A percentile compares a stretch with the other conserved stretches of the same genome.
Evolutionary conservation across 2,113 vertebrate species (phyloP).

Genomic region (Amblyornis subalaris): DNA sequence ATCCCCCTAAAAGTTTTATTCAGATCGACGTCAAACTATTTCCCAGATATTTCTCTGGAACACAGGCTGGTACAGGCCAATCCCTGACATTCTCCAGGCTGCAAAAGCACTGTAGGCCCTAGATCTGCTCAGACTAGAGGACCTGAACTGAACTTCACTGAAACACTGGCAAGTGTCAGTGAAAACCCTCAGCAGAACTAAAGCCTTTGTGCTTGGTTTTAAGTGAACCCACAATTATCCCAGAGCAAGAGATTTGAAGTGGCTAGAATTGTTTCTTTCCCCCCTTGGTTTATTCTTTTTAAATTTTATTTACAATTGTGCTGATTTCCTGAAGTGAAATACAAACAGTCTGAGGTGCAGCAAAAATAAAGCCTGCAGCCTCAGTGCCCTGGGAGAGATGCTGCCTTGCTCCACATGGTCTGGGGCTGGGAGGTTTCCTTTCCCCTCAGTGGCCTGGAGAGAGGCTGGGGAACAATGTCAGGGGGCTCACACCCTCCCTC

Average conservation of each 20-base stretch:
- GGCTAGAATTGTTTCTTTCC: not conserved
- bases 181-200: not conserved
- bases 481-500: not conserved
- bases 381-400: not conserved
- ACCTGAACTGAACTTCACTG: not conserved
- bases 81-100: not conserved
- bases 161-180: not conserved
- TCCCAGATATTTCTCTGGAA: not conserved
- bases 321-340: not conserved
- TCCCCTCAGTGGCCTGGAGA: not conserved
- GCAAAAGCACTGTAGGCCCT: not conserved
- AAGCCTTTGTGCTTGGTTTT: not conserved
- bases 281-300: not conserved
- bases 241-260: not conserved
- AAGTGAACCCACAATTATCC: not conserved
- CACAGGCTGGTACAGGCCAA: not conserved
- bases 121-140: not conserved
- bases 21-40: not conserved
- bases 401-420: not conserved
- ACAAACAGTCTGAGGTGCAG: not conserved
- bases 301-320: not conserved
- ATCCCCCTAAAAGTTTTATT: not conserved
- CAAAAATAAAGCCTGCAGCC: not conserved
- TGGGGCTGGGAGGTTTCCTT: not conserved
- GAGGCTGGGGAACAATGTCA: not conserved